Base-by-base conservation (phyloP, 2,797 vertebrate species). In the Thaleichthys pacificus region DNA sequence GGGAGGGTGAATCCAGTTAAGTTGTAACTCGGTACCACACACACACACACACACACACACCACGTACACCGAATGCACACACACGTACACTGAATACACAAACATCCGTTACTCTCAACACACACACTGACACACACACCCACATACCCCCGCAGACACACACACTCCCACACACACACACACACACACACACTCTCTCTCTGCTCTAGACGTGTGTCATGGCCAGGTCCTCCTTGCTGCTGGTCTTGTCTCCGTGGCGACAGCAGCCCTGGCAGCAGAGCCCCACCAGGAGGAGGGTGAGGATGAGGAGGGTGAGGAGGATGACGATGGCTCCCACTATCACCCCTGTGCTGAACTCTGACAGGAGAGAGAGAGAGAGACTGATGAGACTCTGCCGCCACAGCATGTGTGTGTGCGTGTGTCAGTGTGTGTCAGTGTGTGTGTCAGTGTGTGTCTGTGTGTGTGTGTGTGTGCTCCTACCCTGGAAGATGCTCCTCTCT, bases 241-340 rank as follows among this genome's bases (percentile, higher is more conserved):
- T 80, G 80, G 35, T 64, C 0, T 49, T 68, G 66, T 0, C n/a
- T 5, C 21, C 7, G 75, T 32, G n/a, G 78, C 67, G 17, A 60
- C 26, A 15, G 21, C 74, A 85, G 66, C 89, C 80, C 84, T 87
- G 94, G 85, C 92, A 94, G 79, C 95, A 90, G 57, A 92, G 75
- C 67, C 95, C 75, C 0, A 87, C 76, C 17, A 93, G 88, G 14
- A 87, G 57, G 1, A 93, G 17, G 56, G 92, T 32, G 57, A 94
- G 60, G 61, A 92, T 68, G 71, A 95, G 35, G 57, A 92, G 26
- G 0, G 84, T 74, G 0, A 94, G 61, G 12, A 90, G 30, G 67
- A 90, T 74, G 1, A 91, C 78, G 68, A 85, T 79, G 28, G 83
- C 72, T 30, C 92, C 91, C 32, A 93, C 83, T 65, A 94, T 86